phyloP scores from a whole-genome alignment of 2,888 invertebrate genomes.

The Gibbula magus region DNA sequence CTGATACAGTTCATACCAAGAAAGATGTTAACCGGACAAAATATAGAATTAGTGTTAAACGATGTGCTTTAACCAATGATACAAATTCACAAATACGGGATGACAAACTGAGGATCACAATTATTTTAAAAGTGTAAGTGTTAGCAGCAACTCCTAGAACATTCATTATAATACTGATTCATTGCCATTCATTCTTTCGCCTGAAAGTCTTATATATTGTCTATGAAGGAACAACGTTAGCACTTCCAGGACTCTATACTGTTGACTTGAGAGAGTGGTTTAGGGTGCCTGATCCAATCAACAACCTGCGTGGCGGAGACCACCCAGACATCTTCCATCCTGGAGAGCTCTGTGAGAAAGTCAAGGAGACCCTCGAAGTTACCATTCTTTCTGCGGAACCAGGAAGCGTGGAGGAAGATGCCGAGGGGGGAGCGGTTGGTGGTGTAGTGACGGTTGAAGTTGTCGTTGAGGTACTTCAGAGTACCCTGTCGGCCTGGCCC shows the following conservation, averaged over 20 bases:
- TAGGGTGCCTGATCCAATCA: slow-evolving; percentile 53
- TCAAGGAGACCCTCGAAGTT: slow-evolving; percentile 44
- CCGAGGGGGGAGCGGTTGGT: slow-evolving; percentile 85
- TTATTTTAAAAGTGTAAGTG: background rate
- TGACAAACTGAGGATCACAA: background rate
- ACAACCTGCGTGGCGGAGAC: slow-evolving; percentile 46
- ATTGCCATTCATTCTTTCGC: background rate
- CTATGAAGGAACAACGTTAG: background rate
- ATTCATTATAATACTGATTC: background rate
- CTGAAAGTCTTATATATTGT: background rate
- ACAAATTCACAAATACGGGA: background rate
- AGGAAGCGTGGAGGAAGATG: slow-evolving; percentile 86
- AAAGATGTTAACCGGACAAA: too few relatives aligned
- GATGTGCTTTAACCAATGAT: too few relatives aligned
- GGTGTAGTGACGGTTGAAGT: slow-evolving; percentile 84
- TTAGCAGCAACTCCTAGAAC: background rate
- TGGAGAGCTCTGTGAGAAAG: slow-evolving; percentile 43
- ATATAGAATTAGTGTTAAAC: too few relatives aligned
- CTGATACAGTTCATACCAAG: too few relatives aligned
- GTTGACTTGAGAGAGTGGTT: slow-evolving; percentile 30
- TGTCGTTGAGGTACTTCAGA: slow-evolving; percentile 79
- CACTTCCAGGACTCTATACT: slow-evolving; percentile 40
- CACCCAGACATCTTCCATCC: slow-evolving; percentile 53
- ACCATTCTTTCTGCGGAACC: slow-evolving; percentile 78
- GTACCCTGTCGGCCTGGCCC: slow-evolving; percentile 39